Percentiles rank a stretch among this genome's conserved stretches.
These are phyloP conservation scores for Nannoperca australis DNA, from an alignment of 2,797 vertebrate species.

Conservation along the genomic window DNA sequence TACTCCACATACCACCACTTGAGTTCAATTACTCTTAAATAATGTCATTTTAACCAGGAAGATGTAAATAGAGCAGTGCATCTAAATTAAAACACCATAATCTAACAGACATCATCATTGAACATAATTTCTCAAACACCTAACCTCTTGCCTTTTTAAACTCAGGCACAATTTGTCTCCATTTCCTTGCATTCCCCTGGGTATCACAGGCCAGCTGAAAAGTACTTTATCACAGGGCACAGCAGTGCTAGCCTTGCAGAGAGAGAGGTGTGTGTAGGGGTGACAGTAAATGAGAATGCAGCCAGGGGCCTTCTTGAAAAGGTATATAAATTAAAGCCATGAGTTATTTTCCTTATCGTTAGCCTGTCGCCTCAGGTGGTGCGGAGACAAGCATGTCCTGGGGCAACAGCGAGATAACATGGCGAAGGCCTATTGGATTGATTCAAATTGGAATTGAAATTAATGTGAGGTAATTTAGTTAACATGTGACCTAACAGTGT, in stretches of 20 bases:
- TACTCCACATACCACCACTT: background rate
- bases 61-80: background rate
- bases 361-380: conserved; percentile 28
- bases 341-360: conserved; percentile 14
- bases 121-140: conserved; percentile 1
- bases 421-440: background rate
- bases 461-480: background rate
- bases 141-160: conserved; percentile 40
- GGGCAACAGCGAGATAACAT: background rate
- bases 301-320: conserved; percentile 14
- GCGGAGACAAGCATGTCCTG: conserved; percentile 10
- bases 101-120: background rate
- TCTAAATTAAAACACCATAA: background rate
- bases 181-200: conserved; percentile 29
- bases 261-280: conserved; percentile 23
- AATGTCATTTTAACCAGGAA: background rate
- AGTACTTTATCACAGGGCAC: conserved; percentile 55
- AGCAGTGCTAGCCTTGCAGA: conserved; percentile 35
- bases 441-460: conserved; percentile 14
- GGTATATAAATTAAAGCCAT: conserved; percentile 8
- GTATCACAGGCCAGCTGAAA: conserved; percentile 27
- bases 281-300: conserved; percentile 43
- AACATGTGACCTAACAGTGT: background rate
- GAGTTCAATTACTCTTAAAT: background rate
- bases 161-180: conserved; percentile 46